A percentile compares a stretch with the other conserved stretches of the same genome.
phyloP scores from a whole-genome alignment of 2,888 invertebrate genomes.

The Ellobium chinense region DNA sequence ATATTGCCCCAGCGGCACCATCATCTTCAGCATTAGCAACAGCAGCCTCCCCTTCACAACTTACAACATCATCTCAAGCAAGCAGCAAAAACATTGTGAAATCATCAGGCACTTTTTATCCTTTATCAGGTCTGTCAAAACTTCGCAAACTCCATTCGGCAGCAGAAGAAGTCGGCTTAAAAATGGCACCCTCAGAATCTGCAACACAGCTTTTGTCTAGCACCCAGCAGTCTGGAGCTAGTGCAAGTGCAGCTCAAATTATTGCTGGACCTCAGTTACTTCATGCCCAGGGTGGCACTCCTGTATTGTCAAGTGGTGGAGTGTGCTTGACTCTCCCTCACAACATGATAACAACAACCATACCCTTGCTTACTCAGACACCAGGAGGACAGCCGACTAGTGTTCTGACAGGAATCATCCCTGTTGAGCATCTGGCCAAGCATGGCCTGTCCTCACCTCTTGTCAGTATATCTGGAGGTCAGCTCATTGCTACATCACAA shows the following conservation, averaged over 20 bases:
- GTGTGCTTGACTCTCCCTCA: constrained; percentile 42
- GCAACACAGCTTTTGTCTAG: constrained; percentile 9
- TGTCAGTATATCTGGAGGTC: constrained; percentile 32
- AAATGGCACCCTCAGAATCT: neutral
- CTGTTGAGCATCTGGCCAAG: neutral
- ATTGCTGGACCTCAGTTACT: neutral
- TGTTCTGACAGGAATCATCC: constrained; percentile 38
- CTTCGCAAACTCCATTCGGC: constrained; percentile 1
- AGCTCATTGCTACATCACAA: constrained; percentile 33
- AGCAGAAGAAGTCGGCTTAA: neutral
- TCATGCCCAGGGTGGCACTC: neutral
- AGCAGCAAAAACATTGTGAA: constrained; percentile 85
- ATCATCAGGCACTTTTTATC: constrained; percentile 95
- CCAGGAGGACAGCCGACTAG: constrained; percentile 25
- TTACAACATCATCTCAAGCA: neutral
- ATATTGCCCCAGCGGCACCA: constrained; percentile 53
- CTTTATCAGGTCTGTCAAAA: constrained; percentile 82
- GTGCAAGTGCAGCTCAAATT: neutral
- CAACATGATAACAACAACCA: constrained; percentile 28
- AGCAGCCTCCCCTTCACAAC: neutral
- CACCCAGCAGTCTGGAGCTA: neutral
- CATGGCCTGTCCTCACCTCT: neutral
- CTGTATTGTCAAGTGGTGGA: neutral
- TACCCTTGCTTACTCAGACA: constrained; percentile 43
- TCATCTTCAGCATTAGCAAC: neutral